Percentiles rank a stretch among this genome's conserved stretches.
These are phyloP conservation scores for Cydia strobilella DNA, from an alignment of 1,140 invertebrate species.

Conservation along the genomic window DNA sequence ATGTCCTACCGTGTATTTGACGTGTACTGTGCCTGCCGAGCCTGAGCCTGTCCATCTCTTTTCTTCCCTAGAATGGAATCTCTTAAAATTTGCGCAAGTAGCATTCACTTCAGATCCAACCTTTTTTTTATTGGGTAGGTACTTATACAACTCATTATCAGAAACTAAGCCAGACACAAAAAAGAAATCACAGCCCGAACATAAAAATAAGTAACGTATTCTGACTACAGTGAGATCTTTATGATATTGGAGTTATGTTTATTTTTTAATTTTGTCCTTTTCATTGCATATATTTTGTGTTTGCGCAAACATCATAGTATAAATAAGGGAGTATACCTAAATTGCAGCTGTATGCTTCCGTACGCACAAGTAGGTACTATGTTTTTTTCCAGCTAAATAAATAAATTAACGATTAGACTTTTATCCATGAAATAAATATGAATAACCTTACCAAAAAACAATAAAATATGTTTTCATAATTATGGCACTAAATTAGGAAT, in stretches of 20 bases:
- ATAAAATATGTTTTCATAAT: slow-evolving; percentile 7
- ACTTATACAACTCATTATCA: neutral
- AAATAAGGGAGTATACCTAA: neutral
- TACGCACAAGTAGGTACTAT: neutral
- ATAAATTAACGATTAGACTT: no score
- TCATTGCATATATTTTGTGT: neutral
- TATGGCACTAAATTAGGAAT: slow-evolving; percentile 26
- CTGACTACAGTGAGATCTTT: slow-evolving; percentile 53
- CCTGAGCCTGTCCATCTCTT: no score
- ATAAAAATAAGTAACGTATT: slow-evolving; percentile 48
- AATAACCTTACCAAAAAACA: neutral
- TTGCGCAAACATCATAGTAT: neutral
- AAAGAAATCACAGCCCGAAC: slow-evolving; percentile 63
- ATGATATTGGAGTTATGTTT: slow-evolving; percentile 47
- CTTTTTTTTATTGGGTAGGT: neutral
- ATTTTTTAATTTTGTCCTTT: slow-evolving; percentile 44
- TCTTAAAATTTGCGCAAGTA: neutral
- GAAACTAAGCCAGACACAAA: slow-evolving; percentile 41
- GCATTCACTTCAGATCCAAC: neutral
- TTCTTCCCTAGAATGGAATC: neutral
- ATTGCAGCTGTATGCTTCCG: neutral
- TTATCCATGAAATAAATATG: neutral
- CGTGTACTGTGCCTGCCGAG: no score
- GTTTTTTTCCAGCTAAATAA: no score
- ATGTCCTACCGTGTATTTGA: no score